Evolutionary conservation across 2,888 invertebrate species (phyloP).

Genomic region (Synanthedon tipuliformis): DNA sequence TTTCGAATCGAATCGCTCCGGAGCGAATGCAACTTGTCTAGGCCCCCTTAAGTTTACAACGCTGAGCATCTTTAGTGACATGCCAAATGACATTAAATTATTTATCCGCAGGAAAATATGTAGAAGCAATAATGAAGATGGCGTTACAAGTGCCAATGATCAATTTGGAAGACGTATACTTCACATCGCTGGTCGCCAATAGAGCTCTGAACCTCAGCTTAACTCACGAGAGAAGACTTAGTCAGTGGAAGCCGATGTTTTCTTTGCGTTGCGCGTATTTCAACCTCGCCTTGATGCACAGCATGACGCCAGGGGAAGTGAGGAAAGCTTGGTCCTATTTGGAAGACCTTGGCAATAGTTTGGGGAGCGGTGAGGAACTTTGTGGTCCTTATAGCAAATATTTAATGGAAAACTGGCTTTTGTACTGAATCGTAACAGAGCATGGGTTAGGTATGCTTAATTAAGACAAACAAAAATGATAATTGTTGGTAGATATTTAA

Average conservation of each 20-base stretch:
- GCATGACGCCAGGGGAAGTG: conserved; percentile 28
- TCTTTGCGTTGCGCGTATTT: conserved; percentile 34
- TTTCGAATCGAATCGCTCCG: too few species aligned
- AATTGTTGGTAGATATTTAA: too few species aligned
- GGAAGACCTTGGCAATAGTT: conserved; percentile 9
- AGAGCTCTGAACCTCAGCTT: conserved; percentile 58
- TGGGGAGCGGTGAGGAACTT: conserved; percentile 6
- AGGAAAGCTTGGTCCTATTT: conserved; percentile 25
- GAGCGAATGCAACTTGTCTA: too few species aligned
- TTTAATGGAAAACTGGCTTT: conserved; percentile 21
- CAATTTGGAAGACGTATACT: conserved; percentile 78
- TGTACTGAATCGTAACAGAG: conserved; percentile 14
- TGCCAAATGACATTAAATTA: background rate
- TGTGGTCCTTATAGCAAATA: conserved; percentile 22
- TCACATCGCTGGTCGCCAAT: conserved; percentile 76
- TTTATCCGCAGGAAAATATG: conserved; percentile 32
- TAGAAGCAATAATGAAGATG: conserved; percentile 53
- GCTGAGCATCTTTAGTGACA: too few species aligned
- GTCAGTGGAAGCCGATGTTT: conserved; percentile 28
- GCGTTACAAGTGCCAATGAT: conserved; percentile 70
- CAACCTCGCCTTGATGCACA: conserved; percentile 31
- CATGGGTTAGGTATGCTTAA: too few species aligned
- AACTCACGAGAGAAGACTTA: conserved; percentile 69
- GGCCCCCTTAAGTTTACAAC: too few species aligned
- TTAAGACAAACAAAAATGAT: too few species aligned